phyloP scores from a whole-genome alignment of 2,797 vertebrate genomes.

The Amblyraja radiata region DNA sequence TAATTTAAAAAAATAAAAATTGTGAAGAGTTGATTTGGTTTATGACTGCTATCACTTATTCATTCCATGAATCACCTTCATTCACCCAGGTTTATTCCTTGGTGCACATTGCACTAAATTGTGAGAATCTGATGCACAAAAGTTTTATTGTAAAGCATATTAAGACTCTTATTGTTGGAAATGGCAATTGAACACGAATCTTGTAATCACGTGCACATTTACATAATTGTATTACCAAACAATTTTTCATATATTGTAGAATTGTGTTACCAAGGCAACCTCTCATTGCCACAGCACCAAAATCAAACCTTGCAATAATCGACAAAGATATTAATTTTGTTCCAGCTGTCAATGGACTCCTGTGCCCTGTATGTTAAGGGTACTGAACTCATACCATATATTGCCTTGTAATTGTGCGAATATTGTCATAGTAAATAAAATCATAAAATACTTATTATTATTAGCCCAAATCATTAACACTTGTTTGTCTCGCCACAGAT shows the following conservation, averaged over 20 bases:
- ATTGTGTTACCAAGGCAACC: slow-evolving; percentile 34
- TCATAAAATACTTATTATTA: too few relatives aligned
- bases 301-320: slow-evolving; percentile 11
- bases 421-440: not conserved
- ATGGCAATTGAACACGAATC: not conserved
- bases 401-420: not conserved
- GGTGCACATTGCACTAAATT: not conserved
- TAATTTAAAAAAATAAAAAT: not conserved
- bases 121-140: not conserved
- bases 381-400: not conserved
- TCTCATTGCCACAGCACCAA: slow-evolving; percentile 24
- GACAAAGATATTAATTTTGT: not conserved
- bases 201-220: not conserved
- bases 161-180: not conserved
- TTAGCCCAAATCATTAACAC: too few relatives aligned
- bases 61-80: not conserved
- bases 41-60: not conserved
- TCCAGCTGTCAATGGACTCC: not conserved
- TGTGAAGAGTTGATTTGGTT: not conserved
- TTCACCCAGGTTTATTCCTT: not conserved
- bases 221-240: slow-evolving; percentile 1
- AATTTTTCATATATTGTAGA: not conserved
- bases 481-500: too few relatives aligned
- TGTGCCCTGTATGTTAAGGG: not conserved
- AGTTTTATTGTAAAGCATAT: not conserved